Conservation (phyloP, 2,888 invertebrate species). For the Eristalis arbustorum region DNA sequence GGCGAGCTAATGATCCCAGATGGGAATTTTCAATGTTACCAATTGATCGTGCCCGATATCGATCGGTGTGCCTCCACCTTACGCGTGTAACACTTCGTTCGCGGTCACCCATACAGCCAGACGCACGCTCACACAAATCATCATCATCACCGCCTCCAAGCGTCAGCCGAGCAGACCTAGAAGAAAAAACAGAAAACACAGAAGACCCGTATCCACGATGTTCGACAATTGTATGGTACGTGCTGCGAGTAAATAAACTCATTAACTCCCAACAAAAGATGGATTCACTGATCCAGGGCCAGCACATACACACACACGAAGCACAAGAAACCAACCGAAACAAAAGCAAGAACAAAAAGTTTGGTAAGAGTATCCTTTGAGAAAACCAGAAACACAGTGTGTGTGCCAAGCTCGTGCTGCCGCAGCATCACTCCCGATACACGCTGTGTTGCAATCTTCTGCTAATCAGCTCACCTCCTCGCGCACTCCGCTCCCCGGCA, state of each 20-base stretch:
- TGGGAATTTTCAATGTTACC: conserved; percentile 39
- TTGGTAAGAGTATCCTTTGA: conserved; percentile 32
- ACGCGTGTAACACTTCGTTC: conserved; percentile 35
- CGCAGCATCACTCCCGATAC: conserved; percentile 22
- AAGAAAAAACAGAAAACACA: neutral
- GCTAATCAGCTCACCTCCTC: conserved; percentile 49
- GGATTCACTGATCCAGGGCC: neutral
- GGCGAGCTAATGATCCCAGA: conserved; percentile 51
- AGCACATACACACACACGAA: conserved; percentile 3
- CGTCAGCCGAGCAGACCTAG: neutral
- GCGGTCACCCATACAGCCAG: neutral
- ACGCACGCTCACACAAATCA: neutral
- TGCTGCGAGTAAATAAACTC: conserved; percentile 65
- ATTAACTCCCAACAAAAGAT: conserved; percentile 47
- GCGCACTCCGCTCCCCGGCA: neutral
- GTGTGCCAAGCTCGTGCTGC: conserved; percentile 62
- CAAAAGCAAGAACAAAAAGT: conserved; percentile 8
- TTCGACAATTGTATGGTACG: conserved; percentile 45
- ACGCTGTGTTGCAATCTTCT: conserved; percentile 38
- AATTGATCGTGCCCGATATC: conserved; percentile 44
- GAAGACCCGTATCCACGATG: neutral
- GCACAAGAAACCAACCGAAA: neutral
- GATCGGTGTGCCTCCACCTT: conserved; percentile 46
- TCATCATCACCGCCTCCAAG: neutral
- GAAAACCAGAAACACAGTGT: conserved; percentile 34